phyloP scores from a whole-genome alignment of 2,888 invertebrate species.

The Dasysyrphus tricinctus region DNA sequence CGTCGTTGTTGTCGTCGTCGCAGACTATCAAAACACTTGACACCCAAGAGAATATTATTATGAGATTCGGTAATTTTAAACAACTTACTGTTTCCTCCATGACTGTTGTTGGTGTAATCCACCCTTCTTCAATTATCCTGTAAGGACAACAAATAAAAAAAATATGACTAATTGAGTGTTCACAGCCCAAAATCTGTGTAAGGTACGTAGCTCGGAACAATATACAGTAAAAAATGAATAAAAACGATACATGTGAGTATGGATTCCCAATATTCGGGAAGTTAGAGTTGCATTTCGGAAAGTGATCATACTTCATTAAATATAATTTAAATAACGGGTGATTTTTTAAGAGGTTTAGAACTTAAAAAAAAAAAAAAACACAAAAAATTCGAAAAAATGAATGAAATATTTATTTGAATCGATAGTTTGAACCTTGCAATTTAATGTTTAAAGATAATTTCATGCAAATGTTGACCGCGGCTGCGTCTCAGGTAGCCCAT shows the following conservation, averaged over 20 bases:
- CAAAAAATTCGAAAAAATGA: too few species aligned
- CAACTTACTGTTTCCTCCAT: conserved; percentile 42
- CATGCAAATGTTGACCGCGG: too few species aligned
- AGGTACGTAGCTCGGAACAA: conserved; percentile 18
- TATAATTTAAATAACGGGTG: too few species aligned
- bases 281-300: neutral
- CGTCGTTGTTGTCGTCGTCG: neutral
- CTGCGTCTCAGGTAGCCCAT: too few species aligned
- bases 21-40: conserved; percentile 58
- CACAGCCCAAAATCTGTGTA: conserved; percentile 67
- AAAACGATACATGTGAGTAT: conserved; percentile 31
- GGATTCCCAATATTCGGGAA: neutral
- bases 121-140: conserved; percentile 69
- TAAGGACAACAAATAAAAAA: conserved; percentile 16
- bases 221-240: conserved; percentile 36
- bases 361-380: too few species aligned
- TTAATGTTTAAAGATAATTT: too few species aligned
- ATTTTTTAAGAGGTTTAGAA: too few species aligned
- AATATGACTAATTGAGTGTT: conserved; percentile 75
- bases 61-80: conserved; percentile 67
- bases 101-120: neutral
- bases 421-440: too few species aligned
- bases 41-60: conserved; percentile 57
- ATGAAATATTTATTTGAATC: too few species aligned
- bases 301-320: neutral